Percentiles rank a stretch among this genome's conserved stretches.
phyloP scores from a whole-genome alignment of 2,113 vertebrate species.

The Talpa occidentalis region DNA sequence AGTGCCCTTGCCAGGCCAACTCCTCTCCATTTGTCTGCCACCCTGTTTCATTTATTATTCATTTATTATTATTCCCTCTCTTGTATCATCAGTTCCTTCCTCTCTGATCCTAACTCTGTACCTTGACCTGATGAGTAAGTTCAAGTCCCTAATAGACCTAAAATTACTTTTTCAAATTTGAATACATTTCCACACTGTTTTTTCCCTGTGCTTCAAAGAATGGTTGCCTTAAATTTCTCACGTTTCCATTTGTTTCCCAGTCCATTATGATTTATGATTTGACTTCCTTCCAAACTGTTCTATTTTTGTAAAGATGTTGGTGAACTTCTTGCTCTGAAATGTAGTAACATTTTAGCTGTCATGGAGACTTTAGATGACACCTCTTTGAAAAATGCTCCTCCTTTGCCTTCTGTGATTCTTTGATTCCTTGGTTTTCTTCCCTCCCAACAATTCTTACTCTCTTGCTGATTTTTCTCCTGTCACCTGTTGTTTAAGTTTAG shows the following conservation, averaged over 20 bases:
- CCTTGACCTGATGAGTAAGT: neutral
- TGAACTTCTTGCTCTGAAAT: neutral
- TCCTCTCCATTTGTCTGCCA: neutral
- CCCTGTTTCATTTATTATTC: neutral
- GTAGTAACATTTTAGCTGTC: neutral
- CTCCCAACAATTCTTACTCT: neutral
- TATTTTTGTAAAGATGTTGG: neutral
- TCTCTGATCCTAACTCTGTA: neutral
- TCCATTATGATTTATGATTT: neutral
- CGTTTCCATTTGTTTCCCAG: neutral
- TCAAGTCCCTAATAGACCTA: neutral
- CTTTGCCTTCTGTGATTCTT: neutral
- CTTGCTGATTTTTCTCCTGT: neutral
- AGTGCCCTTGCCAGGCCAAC: neutral
- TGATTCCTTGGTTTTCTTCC: neutral
- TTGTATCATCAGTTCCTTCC: neutral
- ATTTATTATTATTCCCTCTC: neutral
- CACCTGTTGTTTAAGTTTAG: neutral
- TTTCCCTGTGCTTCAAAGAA: neutral
- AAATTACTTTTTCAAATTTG: slow-evolving; percentile 40
- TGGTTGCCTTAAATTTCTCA: neutral
- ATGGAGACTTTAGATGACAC: neutral
- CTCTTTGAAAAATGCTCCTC: neutral
- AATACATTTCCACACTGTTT: neutral
- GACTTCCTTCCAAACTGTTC: neutral